Evolutionary conservation across 2,797 vertebrate species (phyloP).

Genomic region (Austrolebias charrua): DNA sequence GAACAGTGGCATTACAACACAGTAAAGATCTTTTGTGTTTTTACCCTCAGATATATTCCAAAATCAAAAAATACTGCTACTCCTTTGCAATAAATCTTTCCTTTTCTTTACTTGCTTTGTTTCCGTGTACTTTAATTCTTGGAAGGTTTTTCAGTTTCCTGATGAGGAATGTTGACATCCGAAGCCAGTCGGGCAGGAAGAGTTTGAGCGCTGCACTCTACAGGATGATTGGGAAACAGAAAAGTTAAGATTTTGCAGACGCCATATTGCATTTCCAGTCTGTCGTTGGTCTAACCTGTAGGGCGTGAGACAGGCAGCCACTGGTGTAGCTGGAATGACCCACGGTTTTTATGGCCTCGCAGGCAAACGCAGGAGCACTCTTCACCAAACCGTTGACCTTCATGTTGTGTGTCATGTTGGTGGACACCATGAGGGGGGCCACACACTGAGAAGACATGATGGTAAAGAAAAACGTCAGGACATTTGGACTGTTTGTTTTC

Average conservation of each 20-base stretch:
- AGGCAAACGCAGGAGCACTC: constrained; percentile 64
- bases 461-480: background rate
- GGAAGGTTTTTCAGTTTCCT: constrained; percentile 15
- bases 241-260: background rate
- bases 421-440: constrained; percentile 75
- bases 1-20: too few species aligned
- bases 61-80: constrained; percentile 5
- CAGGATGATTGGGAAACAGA: constrained; percentile 3
- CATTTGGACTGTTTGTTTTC: too few species aligned
- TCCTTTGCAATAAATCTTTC: constrained; percentile 12
- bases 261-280: background rate
- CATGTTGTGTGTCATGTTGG: constrained; percentile 72
- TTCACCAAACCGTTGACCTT: constrained; percentile 57
- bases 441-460: constrained; percentile 71
- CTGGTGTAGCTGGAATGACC: constrained; percentile 77
- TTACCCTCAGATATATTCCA: background rate
- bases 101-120: background rate
- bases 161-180: constrained; percentile 65
- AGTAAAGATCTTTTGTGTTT: too few species aligned
- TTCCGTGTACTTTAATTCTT: background rate
- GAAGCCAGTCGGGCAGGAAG: constrained; percentile 74
- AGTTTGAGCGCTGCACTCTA: constrained; percentile 62
- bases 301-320: constrained; percentile 78
- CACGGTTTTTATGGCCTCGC: constrained; percentile 81
- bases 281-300: constrained; percentile 73